phyloP scores from a whole-genome alignment of 2,113 vertebrate genomes.

The Cathartes aura region DNA sequence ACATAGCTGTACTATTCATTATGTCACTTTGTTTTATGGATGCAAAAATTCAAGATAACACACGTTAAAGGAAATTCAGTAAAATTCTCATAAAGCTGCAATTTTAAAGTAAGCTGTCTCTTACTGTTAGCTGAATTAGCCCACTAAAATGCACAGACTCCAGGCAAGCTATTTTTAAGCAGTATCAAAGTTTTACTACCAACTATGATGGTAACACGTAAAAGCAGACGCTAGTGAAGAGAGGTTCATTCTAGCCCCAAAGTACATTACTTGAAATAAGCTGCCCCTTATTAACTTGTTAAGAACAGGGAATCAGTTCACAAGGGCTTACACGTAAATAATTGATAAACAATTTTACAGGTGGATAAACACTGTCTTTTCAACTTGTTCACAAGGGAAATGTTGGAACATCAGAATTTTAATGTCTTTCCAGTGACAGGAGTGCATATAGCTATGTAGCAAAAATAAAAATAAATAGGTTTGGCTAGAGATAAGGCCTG shows the following conservation, averaged over 20 bases:
- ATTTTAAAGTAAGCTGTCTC: not conserved
- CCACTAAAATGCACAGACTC: not conserved
- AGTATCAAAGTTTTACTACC: constrained; percentile 5
- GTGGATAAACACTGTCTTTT: constrained; percentile 25
- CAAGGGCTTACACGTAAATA: not conserved
- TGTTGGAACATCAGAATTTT: not conserved
- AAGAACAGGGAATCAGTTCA: not conserved
- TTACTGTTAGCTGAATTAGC: not conserved
- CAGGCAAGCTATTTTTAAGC: not conserved
- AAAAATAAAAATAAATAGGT: not conserved
- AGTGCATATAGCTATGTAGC: not conserved
- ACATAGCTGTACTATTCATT: not conserved
- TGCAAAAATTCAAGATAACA: not conserved
- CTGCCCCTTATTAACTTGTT: constrained; percentile 33
- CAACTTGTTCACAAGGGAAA: not conserved
- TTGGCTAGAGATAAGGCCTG: not conserved
- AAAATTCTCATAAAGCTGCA: not conserved
- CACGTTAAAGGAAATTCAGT: not conserved
- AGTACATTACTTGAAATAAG: constrained; percentile 23
- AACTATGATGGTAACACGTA: not conserved
- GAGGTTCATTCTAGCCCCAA: not conserved
- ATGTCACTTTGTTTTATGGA: not conserved
- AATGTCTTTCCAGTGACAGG: not conserved
- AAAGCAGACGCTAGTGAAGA: not conserved
- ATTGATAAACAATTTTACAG: constrained; percentile 38